A percentile compares a stretch with the other conserved stretches of the same genome.
phyloP scores from a whole-genome alignment of 30 jellyfish, hydroid and myxozoan species.

The Turritopsis rubra region DNA sequence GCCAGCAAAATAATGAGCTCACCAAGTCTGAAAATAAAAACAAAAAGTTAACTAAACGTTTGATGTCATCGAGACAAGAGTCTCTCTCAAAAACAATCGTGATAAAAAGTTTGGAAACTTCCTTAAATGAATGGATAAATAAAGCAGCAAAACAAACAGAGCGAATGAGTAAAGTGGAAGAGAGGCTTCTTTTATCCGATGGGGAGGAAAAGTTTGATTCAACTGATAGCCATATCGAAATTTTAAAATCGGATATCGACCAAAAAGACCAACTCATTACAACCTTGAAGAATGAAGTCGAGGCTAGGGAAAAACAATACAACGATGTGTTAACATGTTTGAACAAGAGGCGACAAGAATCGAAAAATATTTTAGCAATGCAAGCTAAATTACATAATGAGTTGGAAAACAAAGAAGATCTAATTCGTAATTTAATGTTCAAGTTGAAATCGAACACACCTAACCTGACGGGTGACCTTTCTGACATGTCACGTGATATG shows the following conservation, averaged over 20 bases:
- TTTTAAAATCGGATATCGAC: conserved; percentile 7
- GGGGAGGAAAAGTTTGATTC: neutral
- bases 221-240: conserved; percentile 2
- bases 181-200: conserved; percentile 18
- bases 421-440: conserved; percentile 18
- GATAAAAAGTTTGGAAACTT: conserved; percentile 2
- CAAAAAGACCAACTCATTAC: neutral
- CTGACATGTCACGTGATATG: neutral
- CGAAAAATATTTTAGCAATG: conserved; percentile 7
- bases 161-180: conserved; percentile 18
- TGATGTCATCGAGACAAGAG: conserved; percentile 40
- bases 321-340: conserved; percentile 7
- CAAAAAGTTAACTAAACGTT: conserved; percentile 30
- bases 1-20: conserved; percentile 34
- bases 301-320: conserved; percentile 26
- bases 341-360: conserved; percentile 8
- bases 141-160: conserved; percentile 28
- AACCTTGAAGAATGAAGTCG: conserved; percentile 21
- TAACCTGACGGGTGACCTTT: conserved; percentile 36
- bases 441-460: conserved; percentile 36
- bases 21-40: conserved; percentile 27
- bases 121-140: conserved; percentile 22
- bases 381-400: conserved; percentile 21
- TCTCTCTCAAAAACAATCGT: conserved; percentile 25
- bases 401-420: conserved; percentile 4